A percentile compares a stretch with the other conserved stretches of the same genome.
These are phyloP conservation scores for Struthidea cinerea DNA, from an alignment of 2,113 vertebrate genomes.

Conservation along the genomic window DNA sequence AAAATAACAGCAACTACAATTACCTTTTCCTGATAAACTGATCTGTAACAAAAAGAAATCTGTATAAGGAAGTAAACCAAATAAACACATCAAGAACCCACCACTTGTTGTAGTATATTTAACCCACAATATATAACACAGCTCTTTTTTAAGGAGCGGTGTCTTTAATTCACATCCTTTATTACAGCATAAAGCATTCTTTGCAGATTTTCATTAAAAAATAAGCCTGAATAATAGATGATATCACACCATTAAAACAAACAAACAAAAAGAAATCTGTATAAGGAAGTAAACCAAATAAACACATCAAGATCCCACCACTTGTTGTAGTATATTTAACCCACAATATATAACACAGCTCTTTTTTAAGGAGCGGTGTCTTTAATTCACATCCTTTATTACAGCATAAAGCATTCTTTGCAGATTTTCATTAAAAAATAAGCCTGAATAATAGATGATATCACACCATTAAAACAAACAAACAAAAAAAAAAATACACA, in stretches of 20 bases:
- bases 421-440: not conserved
- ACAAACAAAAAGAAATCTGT: too few species aligned
- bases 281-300: not conserved
- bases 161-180: not conserved
- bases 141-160: not conserved
- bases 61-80: conserved; percentile 8
- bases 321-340: not conserved
- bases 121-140: not conserved
- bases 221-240: not conserved
- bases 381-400: not conserved
- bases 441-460: not conserved
- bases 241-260: not conserved
- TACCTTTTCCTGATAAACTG: conserved; percentile 53
- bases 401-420: not conserved
- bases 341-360: not conserved
- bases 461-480: not conserved
- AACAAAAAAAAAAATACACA: fast-evolving
- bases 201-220: not conserved
- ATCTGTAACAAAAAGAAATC: conserved; percentile 35
- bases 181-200: not conserved
- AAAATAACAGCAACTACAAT: conserved; percentile 55
- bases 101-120: not conserved
- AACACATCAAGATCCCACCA: not conserved
- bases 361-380: not conserved
- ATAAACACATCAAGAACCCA: not conserved